Evolutionary conservation across 2,113 vertebrate species (phyloP).

Genomic region (Trichomycterus rosablanca): DNA sequence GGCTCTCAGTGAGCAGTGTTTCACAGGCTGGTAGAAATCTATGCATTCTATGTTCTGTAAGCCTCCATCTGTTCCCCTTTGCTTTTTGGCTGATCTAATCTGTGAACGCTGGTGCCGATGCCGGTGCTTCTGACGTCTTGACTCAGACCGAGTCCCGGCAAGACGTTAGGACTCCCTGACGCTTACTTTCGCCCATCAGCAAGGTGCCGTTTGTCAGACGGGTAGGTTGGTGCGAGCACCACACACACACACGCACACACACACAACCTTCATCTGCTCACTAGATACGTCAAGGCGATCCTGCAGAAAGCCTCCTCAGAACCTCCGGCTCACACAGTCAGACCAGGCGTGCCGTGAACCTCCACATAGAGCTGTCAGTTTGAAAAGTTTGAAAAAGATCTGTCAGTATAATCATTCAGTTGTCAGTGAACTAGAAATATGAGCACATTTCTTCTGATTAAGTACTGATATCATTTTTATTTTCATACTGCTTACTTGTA

Average conservation of each 20-base stretch:
- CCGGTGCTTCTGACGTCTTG: slow-evolving; percentile 58
- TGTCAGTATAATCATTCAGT: too few relatives aligned
- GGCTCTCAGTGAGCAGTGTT: slow-evolving; percentile 22
- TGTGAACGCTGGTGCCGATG: slow-evolving; percentile 53
- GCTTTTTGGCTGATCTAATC: too few relatives aligned
- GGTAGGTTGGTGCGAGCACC: slow-evolving; percentile 73
- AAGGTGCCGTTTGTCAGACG: slow-evolving; percentile 65
- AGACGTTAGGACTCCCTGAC: slow-evolving; percentile 61
- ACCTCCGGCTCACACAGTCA: slow-evolving; percentile 16
- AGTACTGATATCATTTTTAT: too few relatives aligned
- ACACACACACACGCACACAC: too few relatives aligned
- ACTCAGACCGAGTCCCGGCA: slow-evolving; percentile 56
- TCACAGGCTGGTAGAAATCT: slow-evolving; percentile 30
- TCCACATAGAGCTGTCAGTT: too few relatives aligned
- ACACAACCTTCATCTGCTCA: slow-evolving; percentile 71
- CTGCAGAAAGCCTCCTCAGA: slow-evolving; percentile 56
- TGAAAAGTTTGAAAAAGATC: too few relatives aligned
- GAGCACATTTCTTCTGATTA: too few relatives aligned
- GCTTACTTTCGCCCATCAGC: slow-evolving; percentile 56
- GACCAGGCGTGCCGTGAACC: neutral
- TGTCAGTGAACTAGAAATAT: too few relatives aligned
- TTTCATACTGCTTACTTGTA: too few relatives aligned
- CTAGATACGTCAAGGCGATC: slow-evolving; percentile 62
- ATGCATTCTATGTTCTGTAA: slow-evolving; percentile 43
- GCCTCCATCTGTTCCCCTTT: slow-evolving; percentile 38